Evolutionary conservation across 2,113 vertebrate species (phyloP), one percentile per base, ranked within the genome.

Genomic region (Salvator merianae): DNA sequence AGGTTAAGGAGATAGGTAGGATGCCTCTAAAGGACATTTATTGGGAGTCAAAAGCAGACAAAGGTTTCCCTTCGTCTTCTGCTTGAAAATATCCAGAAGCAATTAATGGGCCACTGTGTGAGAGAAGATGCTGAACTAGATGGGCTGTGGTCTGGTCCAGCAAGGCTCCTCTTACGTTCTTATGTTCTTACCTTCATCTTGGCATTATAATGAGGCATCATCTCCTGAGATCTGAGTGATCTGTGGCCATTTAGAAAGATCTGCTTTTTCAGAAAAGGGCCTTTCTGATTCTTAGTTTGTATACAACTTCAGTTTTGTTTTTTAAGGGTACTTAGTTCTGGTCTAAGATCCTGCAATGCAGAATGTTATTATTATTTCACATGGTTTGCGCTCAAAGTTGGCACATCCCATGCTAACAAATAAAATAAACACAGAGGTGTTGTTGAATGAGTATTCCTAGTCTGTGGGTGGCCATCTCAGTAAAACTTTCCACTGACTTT

Each of bases 401-500:
- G 14, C 12, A 14, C 22, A 85, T 43, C n/a, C 68, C 82, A 7
- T 0, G 43, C 34, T 72, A 88, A 87, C 53, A 83, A 90, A 70
- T 43, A 14, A 81, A 86, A 62, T 66, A 69, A 83, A 28, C 70
- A 53, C 0, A 3, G 87, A 85, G 82, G 34, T 91, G 86, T 87
- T 88, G 77, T n/a, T 85, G 76, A 24, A 13, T 0, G 0, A 90
- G 50, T 1, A 16, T 36, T 62, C 9, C 0, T 43, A 82, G 55
- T 20, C 28, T 0, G 0, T 89, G 90, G 83, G 70, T 91, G 84
- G 86, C 65, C 76, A 78, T 59, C 87, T 65, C 0, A 0, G 75
- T 86, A 88, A 93, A 85, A 89, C 2, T 92, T 91, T 91, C 91
- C 91, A 88, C 3, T 79, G 86, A 84, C 79, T 38, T 72, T n/a